phyloP scores from a whole-genome alignment of 1,140 invertebrate species.

The Drosophila tropicalis region DNA sequence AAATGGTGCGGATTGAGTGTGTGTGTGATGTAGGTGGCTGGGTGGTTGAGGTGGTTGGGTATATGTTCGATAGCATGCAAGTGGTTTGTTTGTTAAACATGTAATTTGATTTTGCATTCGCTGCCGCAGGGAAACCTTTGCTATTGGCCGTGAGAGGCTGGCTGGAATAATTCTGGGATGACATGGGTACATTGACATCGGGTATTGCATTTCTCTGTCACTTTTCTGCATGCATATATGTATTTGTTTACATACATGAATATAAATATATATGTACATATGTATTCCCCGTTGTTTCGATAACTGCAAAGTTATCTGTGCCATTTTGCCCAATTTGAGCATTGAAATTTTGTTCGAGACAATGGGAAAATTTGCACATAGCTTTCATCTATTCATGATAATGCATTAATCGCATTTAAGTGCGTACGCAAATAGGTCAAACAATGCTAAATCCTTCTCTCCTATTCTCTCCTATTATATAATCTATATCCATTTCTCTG shows the following conservation, averaged over 20 bases:
- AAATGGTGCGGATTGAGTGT: neutral
- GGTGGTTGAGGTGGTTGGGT: conserved; percentile 11
- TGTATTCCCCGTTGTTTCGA: neutral
- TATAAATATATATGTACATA: neutral
- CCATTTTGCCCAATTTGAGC: neutral
- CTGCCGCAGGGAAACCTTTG: conserved; percentile 29
- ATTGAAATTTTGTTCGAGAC: conserved; percentile 1
- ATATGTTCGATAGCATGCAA: conserved; percentile 48
- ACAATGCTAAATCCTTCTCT: conserved; percentile 3
- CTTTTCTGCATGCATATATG: conserved; percentile 1
- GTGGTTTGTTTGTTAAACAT: conserved; percentile 69
- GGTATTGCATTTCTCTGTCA: conserved; percentile 10
- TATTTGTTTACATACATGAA: neutral
- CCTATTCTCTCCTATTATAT: too few relatives aligned
- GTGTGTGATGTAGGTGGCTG: conserved; percentile 14
- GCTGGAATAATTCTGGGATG: neutral
- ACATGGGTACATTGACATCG: conserved; percentile 9
- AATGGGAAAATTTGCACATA: conserved; percentile 3
- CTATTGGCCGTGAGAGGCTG: neutral
- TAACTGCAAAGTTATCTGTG: too few relatives aligned
- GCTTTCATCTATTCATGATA: conserved; percentile 6
- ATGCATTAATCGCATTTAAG: conserved; percentile 22
- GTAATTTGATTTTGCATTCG: conserved; percentile 63
- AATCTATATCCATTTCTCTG: too few relatives aligned
- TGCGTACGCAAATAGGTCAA: conserved; percentile 1